Percentiles rank a stretch among this genome's conserved stretches.
phyloP scores from a whole-genome alignment of 2,797 vertebrate genomes.

The Gephyroberyx darwinii region DNA sequence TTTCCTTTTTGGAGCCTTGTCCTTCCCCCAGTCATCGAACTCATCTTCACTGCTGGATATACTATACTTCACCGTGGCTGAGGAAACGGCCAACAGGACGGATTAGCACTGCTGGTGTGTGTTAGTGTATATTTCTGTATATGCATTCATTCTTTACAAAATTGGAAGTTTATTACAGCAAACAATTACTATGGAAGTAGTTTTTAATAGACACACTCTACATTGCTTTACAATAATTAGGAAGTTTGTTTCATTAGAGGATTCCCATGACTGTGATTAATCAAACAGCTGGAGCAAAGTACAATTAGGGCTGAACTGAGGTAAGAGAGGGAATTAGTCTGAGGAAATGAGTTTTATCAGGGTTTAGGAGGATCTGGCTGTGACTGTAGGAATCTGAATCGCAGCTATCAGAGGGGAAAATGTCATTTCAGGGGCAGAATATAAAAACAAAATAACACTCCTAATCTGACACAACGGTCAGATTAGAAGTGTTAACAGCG shows the following conservation, averaged over 20 bases:
- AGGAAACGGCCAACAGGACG: neutral
- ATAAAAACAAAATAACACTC: no score
- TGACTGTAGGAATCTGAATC: no score
- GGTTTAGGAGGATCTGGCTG: neutral
- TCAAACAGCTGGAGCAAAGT: conserved; percentile 3
- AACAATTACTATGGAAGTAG: neutral
- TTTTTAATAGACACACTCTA: neutral
- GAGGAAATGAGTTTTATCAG: conserved; percentile 23
- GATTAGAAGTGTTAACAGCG: neutral
- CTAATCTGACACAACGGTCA: no score
- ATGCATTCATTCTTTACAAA: no score
- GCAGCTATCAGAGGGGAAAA: no score
- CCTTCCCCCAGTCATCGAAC: conserved; percentile 60
- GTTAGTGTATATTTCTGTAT: no score
- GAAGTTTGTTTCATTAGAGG: neutral
- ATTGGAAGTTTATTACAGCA: neutral
- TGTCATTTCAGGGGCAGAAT: no score
- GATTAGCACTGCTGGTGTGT: neutral
- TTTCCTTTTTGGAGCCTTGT: conserved; percentile 45
- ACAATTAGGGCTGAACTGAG: neutral
- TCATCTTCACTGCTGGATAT: conserved; percentile 81
- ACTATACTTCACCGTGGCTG: conserved; percentile 73
- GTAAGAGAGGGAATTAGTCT: conserved; percentile 12
- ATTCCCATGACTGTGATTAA: neutral
- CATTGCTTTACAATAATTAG: neutral